These are phyloP conservation scores for Alectura lathami DNA, from an alignment of 2,113 vertebrate species.

Conservation along the genomic window DNA sequence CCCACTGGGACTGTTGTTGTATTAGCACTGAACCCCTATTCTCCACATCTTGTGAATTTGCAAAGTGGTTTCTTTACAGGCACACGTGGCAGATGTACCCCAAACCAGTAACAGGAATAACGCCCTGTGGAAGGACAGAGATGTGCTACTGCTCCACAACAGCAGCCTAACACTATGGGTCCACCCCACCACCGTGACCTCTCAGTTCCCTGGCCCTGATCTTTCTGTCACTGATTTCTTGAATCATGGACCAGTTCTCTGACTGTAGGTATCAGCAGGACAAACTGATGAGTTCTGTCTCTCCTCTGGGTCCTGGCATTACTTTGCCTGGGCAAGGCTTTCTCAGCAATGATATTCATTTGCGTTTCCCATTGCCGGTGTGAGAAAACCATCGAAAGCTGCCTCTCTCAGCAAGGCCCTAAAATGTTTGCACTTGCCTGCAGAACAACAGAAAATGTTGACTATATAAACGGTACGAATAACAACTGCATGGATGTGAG, in stretches of 20 bases:
- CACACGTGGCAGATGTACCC: not conserved
- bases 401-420: not conserved
- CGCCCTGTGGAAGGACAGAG: not conserved
- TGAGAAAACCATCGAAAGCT: not conserved
- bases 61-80: not conserved
- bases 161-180: not conserved
- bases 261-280: not conserved
- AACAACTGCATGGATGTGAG: rapidly evolving
- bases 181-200: not conserved
- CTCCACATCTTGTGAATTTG: not conserved
- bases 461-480: rapidly evolving
- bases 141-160: not conserved
- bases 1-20: not conserved
- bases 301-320: not conserved
- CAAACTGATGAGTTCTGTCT: not conserved
- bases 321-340: not conserved
- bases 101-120: not conserved
- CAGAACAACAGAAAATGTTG: no score
- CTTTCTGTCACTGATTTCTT: not conserved
- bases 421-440: rapidly evolving
- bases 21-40: not conserved
- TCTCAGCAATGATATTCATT: not conserved
- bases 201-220: not conserved
- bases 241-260: not conserved
- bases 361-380: not conserved